Percentiles rank a stretch among this genome's conserved stretches.
phyloP scores from a whole-genome alignment of 2,797 vertebrate genomes.

The Apodemus agrarius region DNA sequence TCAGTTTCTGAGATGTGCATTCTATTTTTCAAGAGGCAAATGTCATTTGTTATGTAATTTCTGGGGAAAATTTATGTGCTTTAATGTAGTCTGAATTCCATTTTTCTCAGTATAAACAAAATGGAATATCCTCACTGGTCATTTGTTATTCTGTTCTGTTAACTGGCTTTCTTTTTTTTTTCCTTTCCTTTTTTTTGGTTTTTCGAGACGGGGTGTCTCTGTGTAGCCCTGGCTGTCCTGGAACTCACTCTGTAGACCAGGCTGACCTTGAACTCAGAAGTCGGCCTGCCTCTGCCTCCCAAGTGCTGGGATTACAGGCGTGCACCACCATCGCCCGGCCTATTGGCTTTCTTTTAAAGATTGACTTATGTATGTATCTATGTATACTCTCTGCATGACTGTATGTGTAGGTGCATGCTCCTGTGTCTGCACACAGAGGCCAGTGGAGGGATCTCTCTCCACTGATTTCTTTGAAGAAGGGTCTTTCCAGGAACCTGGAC shows the following conservation, averaged over 20 bases:
- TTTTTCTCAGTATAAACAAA: background rate
- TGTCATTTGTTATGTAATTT: background rate
- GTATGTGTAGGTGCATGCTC: too few relatives aligned
- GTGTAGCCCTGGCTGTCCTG: too few relatives aligned
- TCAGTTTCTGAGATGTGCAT: background rate
- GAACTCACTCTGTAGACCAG: too few relatives aligned
- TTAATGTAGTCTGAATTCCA: background rate
- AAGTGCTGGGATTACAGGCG: too few relatives aligned
- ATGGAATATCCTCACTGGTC: background rate
- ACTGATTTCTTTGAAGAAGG: background rate
- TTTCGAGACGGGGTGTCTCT: too few relatives aligned
- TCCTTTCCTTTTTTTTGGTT: too few relatives aligned
- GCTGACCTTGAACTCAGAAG: too few relatives aligned
- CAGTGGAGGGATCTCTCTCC: background rate
- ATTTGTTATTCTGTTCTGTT: background rate
- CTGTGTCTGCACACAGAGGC: background rate
- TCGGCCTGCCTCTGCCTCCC: too few relatives aligned
- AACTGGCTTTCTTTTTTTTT: background rate
- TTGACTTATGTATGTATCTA: background rate
- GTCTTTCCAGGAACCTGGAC: background rate
- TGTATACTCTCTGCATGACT: background rate
- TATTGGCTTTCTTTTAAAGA: background rate
- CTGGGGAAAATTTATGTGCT: background rate
- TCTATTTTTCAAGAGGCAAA: background rate
- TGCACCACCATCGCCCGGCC: too few relatives aligned